Base-by-base conservation (phyloP, 1,140 invertebrate species). In the Drosophila rhopaloa region DNA sequence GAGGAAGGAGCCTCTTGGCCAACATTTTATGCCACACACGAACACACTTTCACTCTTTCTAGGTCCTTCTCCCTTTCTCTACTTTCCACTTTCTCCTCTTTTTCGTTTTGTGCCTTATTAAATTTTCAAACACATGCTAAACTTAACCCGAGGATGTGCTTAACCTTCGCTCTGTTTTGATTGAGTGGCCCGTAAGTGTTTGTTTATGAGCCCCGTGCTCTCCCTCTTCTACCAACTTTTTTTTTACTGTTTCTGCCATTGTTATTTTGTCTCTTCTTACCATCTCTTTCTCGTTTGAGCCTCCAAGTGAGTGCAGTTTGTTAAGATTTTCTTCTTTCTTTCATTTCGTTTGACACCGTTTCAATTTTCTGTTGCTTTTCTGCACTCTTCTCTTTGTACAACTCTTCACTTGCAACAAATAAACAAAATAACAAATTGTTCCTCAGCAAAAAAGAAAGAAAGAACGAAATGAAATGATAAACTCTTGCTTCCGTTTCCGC, bases 401-500 rank as follows among this genome's bases (percentile, higher is more conserved):
- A 55, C 66, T 57, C 44, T 71, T 71, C 51, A 71, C 67, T 71
- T 71, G 67, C 68, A 72, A 72, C 66, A 78, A 78, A 38, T 41
- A 57, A 70, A 55, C 29, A 47, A 77, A 61, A 54, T 54, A 66
- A 56, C 54, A 46, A 19, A 63, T 38, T 50, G 19, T 35, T 65
- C 56, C 44, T 44, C 19, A 55, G 55, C 58, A 63, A 62, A 58
- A 55, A 73, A 79, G 16, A 63, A 48, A 44, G 46, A 73, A 43
- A 19, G 11, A 67, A 54, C 41, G 65, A 80, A 57, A 80, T 59
- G 44, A 76, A 73, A 86, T 70, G 80, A 77, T 84, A 80, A 81
- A 84, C 80, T 89, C 76, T 75, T 71, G 77, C 90, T 91, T 91
- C 90, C 90, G 90, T 91, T 91, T 91, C 90, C 90, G 90, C 90